Evolutionary conservation across 2,113 vertebrate species (phyloP), one percentile per base, ranked within the genome.

Genomic region (Anarrhichthys ocellatus): DNA sequence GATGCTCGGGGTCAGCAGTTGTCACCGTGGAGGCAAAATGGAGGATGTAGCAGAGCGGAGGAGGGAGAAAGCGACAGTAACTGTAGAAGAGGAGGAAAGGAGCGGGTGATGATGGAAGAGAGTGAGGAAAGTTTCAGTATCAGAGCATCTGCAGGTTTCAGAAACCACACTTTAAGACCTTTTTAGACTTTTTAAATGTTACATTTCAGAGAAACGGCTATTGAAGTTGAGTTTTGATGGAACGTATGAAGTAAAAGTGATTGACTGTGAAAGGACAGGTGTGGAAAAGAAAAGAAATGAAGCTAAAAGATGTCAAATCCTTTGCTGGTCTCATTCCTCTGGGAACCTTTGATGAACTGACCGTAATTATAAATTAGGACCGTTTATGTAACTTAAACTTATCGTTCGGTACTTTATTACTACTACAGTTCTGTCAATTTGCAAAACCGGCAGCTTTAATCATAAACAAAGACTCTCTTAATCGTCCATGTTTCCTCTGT

Each of bases 1-100:
- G 86, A 90, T 73, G 78, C 77, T 90, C 1, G 34, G 20, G 90
- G 85, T 91, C 82, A 68, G 87, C 80, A 67, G 56, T 81, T 69
- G 80, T 87, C 86, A 86, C 80, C 54, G 46, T 58, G 86, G 67
- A 52, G 50, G 9, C 44, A 58, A 89, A 81, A 87, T 48, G 61
- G 32, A 87, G 73, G 65, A 65, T 38, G 56, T 0, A 42, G 80
- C 20, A 59, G 76, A 80, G 63, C 71, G 58, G 69, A 65, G 69
- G 29, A 24, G 50, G 52, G 27, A 80, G 44, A 34, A 4, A 64
- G 46, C 4, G 40, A 73, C n/a, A 29, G 34, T 14, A 54, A 38
- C 10, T 50, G 20, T 5, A n/a, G 29, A 77, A n/a, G 44, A 46
- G 15, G 44, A 46, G 3, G 44, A 46, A 44, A 56, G 14, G 27